A percentile compares a stretch with the other conserved stretches of the same genome.
These are phyloP conservation scores for cattle (Bos taurus) DNA, from an alignment of 2,113 vertebrate genomes.

Conservation along the genomic window DNA sequence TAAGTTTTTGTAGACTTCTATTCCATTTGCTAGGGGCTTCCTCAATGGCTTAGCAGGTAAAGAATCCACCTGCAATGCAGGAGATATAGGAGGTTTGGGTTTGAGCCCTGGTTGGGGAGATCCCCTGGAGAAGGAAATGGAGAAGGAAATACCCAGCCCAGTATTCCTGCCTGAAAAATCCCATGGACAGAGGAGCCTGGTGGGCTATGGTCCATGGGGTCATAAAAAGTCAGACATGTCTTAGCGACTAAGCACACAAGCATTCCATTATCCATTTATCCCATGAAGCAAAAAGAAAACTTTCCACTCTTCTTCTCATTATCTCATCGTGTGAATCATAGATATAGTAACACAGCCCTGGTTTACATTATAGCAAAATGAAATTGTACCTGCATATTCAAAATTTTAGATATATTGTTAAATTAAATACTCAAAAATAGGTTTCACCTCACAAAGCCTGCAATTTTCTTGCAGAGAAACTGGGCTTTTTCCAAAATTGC, in stretches of 20 bases:
- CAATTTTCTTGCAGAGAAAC: not conserved
- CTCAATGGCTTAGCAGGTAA: not conserved
- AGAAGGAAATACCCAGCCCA: not conserved
- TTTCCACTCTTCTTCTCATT: not conserved
- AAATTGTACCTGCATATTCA: conserved; percentile 33
- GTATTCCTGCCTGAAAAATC: not conserved
- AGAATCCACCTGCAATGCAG: not conserved
- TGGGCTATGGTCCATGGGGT: not conserved
- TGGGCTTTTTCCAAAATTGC: not conserved
- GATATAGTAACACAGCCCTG: not conserved
- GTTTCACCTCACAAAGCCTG: conserved; percentile 1
- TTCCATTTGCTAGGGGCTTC: not conserved
- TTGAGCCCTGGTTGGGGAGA: not conserved
- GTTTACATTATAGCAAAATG: not conserved
- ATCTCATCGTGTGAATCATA: not conserved
- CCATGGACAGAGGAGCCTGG: not conserved
- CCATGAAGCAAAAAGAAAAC: not conserved
- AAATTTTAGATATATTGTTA: conserved; percentile 3
- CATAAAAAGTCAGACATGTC: not conserved
- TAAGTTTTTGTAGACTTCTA: not conserved
- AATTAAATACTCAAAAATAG: not conserved
- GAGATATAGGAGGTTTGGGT: not conserved
- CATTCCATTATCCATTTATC: not conserved
- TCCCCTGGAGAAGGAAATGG: not conserved
- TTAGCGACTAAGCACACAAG: not conserved